Conservation (phyloP, 2,888 invertebrate species). For the Pediacus dermestoides region DNA sequence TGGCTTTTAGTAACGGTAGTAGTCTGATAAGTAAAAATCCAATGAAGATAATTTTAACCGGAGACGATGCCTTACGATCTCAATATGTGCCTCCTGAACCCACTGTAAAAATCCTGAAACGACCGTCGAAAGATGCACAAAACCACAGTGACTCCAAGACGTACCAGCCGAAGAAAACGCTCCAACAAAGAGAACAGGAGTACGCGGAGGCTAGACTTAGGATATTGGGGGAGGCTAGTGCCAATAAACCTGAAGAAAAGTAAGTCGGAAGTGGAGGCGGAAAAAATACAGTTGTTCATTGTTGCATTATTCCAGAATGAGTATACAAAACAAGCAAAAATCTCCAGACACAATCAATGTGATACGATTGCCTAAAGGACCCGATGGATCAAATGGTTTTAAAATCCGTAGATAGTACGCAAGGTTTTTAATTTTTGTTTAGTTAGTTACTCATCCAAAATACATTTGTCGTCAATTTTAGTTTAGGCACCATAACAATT, state of each 20-base stretch:
- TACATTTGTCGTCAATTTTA: too few species aligned
- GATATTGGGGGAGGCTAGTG: constrained; percentile 84
- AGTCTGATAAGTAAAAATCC: constrained; percentile 52
- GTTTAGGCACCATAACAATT: not conserved
- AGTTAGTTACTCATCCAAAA: constrained; percentile 7
- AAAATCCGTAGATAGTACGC: constrained; percentile 63
- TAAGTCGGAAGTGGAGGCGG: constrained; percentile 38
- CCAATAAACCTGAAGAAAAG: constrained; percentile 69
- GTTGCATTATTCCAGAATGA: constrained; percentile 35
- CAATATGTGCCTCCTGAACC: constrained; percentile 77
- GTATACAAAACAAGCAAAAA: constrained; percentile 42
- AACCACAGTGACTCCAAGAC: constrained; percentile 62
- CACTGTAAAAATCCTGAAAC: constrained; percentile 78
- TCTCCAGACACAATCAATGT: constrained; percentile 48
- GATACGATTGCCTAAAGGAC: constrained; percentile 72
- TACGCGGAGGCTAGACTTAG: constrained; percentile 88
- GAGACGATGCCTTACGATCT: constrained; percentile 75
- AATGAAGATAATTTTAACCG: constrained; percentile 69
- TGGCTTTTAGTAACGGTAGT: constrained; percentile 48
- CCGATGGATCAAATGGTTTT: constrained; percentile 73
- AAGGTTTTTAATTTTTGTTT: constrained; percentile 9
- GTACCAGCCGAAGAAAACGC: constrained; percentile 73
- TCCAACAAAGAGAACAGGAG: constrained; percentile 88
- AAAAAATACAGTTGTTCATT: constrained; percentile 3
- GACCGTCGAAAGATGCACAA: constrained; percentile 55